These are phyloP conservation scores for Fopius arisanus DNA, from an alignment of 1,140 invertebrate genomes.

Conservation along the genomic window DNA sequence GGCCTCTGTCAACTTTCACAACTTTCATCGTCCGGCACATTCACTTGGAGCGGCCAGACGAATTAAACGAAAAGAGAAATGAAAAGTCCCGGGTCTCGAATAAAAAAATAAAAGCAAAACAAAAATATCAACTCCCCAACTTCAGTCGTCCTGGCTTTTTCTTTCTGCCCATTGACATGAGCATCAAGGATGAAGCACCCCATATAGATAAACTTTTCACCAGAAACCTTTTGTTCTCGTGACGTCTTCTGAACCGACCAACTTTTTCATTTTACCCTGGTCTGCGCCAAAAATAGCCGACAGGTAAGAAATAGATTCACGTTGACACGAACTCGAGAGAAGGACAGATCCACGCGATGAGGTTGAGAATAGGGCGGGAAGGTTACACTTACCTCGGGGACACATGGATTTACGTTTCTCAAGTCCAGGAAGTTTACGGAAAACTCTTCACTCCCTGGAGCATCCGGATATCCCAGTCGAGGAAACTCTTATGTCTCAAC, in stretches of 20 bases:
- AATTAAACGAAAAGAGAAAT: neutral
- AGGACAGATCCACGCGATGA: neutral
- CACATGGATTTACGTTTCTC: conserved; percentile 8
- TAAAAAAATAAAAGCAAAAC: no score
- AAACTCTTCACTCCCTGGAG: neutral
- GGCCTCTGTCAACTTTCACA: neutral
- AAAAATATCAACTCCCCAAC: neutral
- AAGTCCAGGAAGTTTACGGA: conserved; percentile 1
- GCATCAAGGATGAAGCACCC: neutral
- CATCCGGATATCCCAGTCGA: neutral
- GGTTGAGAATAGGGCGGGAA: neutral
- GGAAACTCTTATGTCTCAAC: neutral
- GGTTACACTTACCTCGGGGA: neutral
- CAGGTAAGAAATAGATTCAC: neutral
- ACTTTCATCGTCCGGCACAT: conserved; percentile 3
- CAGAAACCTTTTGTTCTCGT: neutral
- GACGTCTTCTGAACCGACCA: neutral
- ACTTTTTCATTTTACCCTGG: neutral
- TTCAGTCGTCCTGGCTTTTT: neutral
- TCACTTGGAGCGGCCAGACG: neutral
- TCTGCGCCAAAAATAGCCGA: neutral
- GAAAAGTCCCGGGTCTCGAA: neutral
- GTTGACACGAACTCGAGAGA: neutral
- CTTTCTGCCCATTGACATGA: neutral
- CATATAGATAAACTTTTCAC: neutral